Percentiles rank a stretch among this genome's conserved stretches.
Evolutionary conservation across 2,797 vertebrate genomes (phyloP).

Genomic region (Clarias platycephalus): DNA sequence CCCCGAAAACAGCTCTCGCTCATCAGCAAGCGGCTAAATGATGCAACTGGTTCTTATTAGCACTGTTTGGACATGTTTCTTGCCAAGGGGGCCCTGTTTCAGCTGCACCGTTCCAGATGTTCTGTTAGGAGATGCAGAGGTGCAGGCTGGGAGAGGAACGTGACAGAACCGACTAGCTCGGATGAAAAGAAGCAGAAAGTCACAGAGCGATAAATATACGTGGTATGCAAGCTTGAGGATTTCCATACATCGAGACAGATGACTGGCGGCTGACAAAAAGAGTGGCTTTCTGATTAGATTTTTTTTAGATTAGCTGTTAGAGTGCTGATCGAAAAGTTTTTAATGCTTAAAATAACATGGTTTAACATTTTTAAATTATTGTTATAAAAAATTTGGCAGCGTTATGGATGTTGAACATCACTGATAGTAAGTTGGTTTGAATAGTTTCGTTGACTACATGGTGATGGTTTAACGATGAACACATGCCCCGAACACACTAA

Average conservation of each 20-base stretch:
- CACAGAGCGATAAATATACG: conserved; percentile 16
- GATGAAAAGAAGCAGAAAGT: conserved; percentile 43
- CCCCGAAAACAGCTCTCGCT: conserved; percentile 45
- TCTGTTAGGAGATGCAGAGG: conserved; percentile 37
- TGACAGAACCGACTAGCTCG: conserved; percentile 11
- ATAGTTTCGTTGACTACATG: too few species aligned
- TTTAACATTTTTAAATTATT: background rate
- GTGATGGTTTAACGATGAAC: too few species aligned
- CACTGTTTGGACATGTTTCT: conserved; percentile 49
- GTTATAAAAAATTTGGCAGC: background rate
- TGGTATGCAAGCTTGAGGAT: conserved; percentile 8
- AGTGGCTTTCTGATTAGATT: background rate
- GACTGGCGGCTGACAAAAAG: conserved; percentile 22
- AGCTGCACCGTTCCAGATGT: conserved; percentile 54
- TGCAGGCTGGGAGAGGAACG: conserved; percentile 33
- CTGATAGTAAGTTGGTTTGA: too few species aligned
- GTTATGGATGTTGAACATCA: too few species aligned
- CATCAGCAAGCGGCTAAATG: conserved; percentile 53
- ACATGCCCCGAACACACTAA: too few species aligned
- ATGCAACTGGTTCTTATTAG: conserved; percentile 57
- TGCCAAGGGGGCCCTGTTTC: conserved; percentile 42
- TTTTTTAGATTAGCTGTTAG: background rate
- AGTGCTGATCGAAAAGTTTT: background rate
- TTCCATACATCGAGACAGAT: background rate
- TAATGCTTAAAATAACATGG: background rate